Conservation (phyloP, 2,113 vertebrate genomes). For the Bubalus kerabau region DNA sequence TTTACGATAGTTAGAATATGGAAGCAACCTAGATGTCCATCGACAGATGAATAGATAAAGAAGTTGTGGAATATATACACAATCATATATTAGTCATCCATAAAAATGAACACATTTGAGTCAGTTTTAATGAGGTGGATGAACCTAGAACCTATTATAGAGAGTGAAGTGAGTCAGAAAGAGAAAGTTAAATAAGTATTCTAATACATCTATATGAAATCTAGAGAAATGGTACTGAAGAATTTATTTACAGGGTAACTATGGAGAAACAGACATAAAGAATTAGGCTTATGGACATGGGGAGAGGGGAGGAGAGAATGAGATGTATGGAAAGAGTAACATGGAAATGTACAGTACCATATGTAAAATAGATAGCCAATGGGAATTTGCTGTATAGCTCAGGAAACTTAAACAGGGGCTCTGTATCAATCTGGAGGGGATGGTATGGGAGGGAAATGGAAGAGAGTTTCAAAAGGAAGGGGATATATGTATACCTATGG, state of each 20-base stretch:
- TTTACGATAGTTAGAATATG: not conserved
- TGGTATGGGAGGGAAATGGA: not conserved
- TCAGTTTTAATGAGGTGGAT: not conserved
- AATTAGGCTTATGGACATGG: not conserved
- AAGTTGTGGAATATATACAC: not conserved
- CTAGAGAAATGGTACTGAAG: not conserved
- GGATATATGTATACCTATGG: not conserved
- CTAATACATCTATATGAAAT: not conserved
- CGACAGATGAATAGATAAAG: not conserved
- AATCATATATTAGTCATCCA: not conserved
- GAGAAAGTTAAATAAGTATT: not conserved
- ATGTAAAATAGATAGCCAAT: not conserved
- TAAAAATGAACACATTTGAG: not conserved
- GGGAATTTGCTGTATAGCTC: not conserved
- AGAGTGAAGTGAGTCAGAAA: not conserved
- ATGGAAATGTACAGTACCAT: not conserved
- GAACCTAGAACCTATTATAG: not conserved
- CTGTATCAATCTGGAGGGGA: not conserved
- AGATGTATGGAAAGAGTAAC: not conserved
- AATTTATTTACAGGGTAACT: not conserved
- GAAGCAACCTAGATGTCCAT: not conserved
- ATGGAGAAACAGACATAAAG: not conserved
- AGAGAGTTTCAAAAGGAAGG: not conserved
- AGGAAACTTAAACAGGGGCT: not conserved
- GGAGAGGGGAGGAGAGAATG: not conserved